These are phyloP conservation scores for Pomatorhinus ruficollis DNA, from an alignment of 2,113 vertebrate species.

Conservation along the genomic window DNA sequence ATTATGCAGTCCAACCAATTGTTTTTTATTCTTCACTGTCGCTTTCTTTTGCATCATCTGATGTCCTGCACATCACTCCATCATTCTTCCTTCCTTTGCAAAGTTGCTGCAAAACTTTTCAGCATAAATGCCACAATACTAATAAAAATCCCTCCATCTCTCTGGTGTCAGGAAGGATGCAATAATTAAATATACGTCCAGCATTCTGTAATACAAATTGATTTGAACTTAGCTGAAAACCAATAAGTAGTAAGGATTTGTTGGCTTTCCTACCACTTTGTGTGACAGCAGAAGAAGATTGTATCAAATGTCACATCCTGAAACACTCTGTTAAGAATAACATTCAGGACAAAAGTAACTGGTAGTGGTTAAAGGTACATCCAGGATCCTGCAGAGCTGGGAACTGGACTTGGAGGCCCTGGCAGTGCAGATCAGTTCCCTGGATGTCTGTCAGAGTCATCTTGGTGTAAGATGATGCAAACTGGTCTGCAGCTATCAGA, in stretches of 20 bases:
- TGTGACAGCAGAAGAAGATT: slow-evolving; percentile 29
- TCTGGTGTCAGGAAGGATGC: slow-evolving; percentile 8
- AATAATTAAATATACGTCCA: background rate
- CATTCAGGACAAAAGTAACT: background rate
- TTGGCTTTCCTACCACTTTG: background rate
- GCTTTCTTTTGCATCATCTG: background rate
- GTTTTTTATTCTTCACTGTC: background rate
- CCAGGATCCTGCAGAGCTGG: background rate
- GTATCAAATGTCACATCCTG: background rate
- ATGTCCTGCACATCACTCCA: background rate
- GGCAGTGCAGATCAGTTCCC: background rate
- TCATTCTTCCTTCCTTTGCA: background rate
- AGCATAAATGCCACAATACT: background rate
- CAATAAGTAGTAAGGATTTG: slow-evolving; percentile 58
- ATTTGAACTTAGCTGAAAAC: slow-evolving; percentile 40
- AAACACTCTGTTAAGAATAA: background rate
- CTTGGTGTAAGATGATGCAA: background rate
- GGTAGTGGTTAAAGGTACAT: background rate
- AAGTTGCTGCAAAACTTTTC: background rate
- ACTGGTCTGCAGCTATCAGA: background rate
- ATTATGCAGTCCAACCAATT: background rate
- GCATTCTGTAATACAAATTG: slow-evolving; percentile 32
- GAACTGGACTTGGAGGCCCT: background rate
- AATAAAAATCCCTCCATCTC: background rate
- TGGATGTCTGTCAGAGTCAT: background rate